Evolutionary conservation across 2,113 vertebrate species (phyloP), one percentile per base, ranked within the genome.

Genomic region (Stegastes partitus): DNA sequence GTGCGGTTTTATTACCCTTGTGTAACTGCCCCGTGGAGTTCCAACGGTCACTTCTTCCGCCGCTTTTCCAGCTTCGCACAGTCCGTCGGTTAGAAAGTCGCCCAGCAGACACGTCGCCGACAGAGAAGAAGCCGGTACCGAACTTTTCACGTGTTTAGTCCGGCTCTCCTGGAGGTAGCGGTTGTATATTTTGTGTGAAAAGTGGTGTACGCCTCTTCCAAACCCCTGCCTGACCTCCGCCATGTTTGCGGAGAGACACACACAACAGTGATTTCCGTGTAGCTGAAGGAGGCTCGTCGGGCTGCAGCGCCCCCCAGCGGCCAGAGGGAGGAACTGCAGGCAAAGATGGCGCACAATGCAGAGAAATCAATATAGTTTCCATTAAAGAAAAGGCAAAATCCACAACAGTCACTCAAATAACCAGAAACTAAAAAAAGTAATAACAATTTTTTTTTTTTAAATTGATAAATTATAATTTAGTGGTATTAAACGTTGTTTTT

Each of bases 151-250:
- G 0, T 1, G 23, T 7, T 23, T 62, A 0, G 1, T 18, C 0
- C 0, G 21, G 42, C 15, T 67, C 37, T 25, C 44, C 16, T 56
- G 2, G 15, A 34, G 39, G 2, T 39, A 3, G 0, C 16, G 28
- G 1, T 55, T 51, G 5, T 21, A 66, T 8, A 21, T 26, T 57
- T 65, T 81, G 3, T 44, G 58, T 2, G 70, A n/a, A 31, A 77
- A 54, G 15, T 12, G 19, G 37, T 47, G 45, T 0, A 56, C 62
- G 45, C 73, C 64, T 2, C 16, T 87, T 7, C 82, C 47, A 0
- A 85, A 8, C 5, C 45, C 39, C 5, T 50, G n/a, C 0, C 70
- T 82, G 80, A 90, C 87, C 83, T 90, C 93, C 86, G 92, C 92
- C 95, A 95, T 95, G 31, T 89, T 91, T 53, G 26, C 6, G 1